Percentiles rank a stretch among this genome's conserved stretches.
phyloP scores from a whole-genome alignment of 1,140 invertebrate species.

The Camponotus floridanus region DNA sequence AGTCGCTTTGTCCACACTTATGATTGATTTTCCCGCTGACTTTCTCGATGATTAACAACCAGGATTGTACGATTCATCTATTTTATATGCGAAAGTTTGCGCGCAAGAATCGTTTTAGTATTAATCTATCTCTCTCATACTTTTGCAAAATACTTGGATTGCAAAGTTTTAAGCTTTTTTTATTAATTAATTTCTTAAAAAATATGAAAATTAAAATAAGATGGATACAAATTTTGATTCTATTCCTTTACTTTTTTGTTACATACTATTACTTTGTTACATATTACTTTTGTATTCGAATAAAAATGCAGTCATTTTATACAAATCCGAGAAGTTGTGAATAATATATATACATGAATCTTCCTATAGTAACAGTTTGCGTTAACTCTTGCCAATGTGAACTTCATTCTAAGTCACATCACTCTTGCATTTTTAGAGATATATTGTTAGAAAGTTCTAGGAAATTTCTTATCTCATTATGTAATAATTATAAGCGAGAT shows the following conservation, averaged over 20 bases:
- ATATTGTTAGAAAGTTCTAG: background rate
- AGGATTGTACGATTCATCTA: background rate
- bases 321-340: background rate
- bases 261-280: background rate
- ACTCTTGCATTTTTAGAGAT: background rate
- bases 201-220: background rate
- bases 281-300: background rate
- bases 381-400: background rate
- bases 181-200: slow-evolving; percentile 2
- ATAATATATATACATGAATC: background rate
- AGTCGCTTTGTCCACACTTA: background rate
- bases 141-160: background rate
- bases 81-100: background rate
- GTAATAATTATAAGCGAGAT: no score
- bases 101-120: background rate
- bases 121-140: background rate
- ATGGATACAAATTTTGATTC: background rate
- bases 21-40: slow-evolving; percentile 52
- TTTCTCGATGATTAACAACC: slow-evolving; percentile 41
- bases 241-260: background rate
- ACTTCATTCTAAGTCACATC: background rate
- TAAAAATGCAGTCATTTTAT: background rate
- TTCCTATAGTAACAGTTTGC: slow-evolving; percentile 16
- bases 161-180: background rate
- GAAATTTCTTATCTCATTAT: background rate